Evolutionary conservation across 2,797 vertebrate genomes (phyloP), one percentile per base, ranked within the genome.

Genomic region (Poeciliopsis paucimaculata): DNA sequence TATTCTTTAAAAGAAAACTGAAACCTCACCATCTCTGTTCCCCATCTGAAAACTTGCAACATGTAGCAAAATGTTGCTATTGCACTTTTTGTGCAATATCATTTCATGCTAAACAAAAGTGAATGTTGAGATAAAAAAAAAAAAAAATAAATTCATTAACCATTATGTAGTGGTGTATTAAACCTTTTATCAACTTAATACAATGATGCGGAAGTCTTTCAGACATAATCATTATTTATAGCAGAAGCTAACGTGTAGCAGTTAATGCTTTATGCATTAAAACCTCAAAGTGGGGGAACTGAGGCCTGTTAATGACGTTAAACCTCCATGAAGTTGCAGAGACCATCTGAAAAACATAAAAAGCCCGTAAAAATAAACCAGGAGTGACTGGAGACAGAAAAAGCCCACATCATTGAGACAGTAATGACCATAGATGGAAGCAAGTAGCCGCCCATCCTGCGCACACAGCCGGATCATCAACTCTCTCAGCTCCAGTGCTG

Each of bases 381-480:
- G 43, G 0, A 23, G 4, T 1, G 6, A 7, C 1, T 12, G 51
- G 12, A 20, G 31, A 60, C 39, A 60, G 64, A 9, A 10, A 47
- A n/a, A 26, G 43, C 41, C 41, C 3, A 0, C 53, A 20, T 23
- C 13, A 26, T 13, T 41, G 43, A 26, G 18, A 20, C 81, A 51
- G 71, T 12, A 2, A 83, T 78, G 85, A 60, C 93, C 93, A 85
- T 86, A 92, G 51, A 92, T 90, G 93, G 93, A 90, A 75, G 62
- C 34, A 80, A 83, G 88, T 79, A 91, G 84, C 86, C 90, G 90
- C 88, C 83, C 87, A n/a, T 76, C 49, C 73, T 62, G 77, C 79
- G 62, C 86, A 86, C 85, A 87, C 81, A 70, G 77, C 79, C 78
- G 64, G 75, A 55, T 73, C 73, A 75, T 20, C 64, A 68, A 5